Conservation (phyloP, 2,113 vertebrate species). For the Urocitellus parryii region DNA sequence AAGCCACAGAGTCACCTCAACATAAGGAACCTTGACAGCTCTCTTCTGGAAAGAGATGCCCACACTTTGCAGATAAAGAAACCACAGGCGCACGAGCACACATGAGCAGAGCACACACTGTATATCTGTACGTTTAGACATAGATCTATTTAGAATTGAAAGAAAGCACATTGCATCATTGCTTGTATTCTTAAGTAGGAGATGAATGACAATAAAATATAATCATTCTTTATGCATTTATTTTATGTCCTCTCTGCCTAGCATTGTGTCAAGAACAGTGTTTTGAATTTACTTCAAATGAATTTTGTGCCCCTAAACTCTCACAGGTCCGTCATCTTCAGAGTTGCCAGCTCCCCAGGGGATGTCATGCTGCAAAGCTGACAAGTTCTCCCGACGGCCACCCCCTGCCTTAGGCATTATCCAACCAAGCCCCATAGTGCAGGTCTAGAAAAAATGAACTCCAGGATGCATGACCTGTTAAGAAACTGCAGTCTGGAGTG, state of each 20-base stretch:
- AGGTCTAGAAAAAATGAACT: slow-evolving; percentile 36
- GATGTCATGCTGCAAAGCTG: neutral
- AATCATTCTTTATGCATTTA: neutral
- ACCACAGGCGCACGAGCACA: neutral
- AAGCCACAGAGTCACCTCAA: neutral
- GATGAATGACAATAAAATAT: neutral
- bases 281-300: neutral
- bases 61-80: neutral
- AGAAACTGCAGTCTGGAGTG: neutral
- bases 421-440: slow-evolving; percentile 18
- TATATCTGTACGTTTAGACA: neutral
- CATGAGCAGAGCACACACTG: neutral
- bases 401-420: neutral
- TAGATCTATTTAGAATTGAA: neutral
- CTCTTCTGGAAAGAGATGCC: neutral
- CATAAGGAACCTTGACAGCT: neutral
- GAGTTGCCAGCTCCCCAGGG: neutral
- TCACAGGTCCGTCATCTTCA: neutral
- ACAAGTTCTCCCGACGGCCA: neutral
- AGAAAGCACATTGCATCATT: neutral
- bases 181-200: neutral
- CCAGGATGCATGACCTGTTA: neutral
- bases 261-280: neutral
- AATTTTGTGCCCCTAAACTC: neutral
- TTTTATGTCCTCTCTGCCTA: neutral